A percentile compares a stretch with the other conserved stretches of the same genome.
Evolutionary conservation across 2,113 vertebrate species (phyloP).

Genomic region (Raja brachyura): DNA sequence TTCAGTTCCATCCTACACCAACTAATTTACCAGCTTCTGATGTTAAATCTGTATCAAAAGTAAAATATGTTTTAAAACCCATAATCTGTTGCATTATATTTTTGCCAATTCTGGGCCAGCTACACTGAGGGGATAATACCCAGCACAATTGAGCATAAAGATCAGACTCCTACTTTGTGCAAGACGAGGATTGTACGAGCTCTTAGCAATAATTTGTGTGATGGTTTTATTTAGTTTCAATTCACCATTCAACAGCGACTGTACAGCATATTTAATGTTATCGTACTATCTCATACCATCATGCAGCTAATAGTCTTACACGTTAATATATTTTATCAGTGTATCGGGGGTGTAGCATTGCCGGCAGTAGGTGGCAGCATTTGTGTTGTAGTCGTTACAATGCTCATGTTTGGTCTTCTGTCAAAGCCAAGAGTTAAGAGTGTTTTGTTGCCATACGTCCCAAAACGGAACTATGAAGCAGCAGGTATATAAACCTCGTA

Average conservation of each 20-base stretch:
- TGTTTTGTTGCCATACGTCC: too few species aligned
- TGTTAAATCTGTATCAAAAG: not conserved
- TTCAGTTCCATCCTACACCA: too few species aligned
- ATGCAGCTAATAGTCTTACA: not conserved
- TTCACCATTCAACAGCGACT: not conserved
- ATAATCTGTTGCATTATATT: not conserved
- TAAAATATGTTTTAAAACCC: not conserved
- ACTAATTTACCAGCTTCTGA: too few species aligned
- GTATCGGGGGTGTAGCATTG: not conserved
- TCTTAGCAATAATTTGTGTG: not conserved
- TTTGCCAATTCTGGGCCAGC: not conserved
- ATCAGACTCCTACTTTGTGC: not conserved
- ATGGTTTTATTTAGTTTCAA: not conserved
- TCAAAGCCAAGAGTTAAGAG: too few species aligned
- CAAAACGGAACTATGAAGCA: too few species aligned
- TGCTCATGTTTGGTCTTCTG: not conserved
- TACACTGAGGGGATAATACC: not conserved
- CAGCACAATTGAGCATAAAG: not conserved
- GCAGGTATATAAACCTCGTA: too few species aligned
- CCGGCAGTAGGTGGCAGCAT: slow-evolving; percentile 15
- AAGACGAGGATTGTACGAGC: not conserved
- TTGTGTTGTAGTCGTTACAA: not conserved
- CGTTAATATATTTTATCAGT: not conserved
- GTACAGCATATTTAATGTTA: not conserved
- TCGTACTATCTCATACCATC: not conserved